Evolutionary conservation across 2,113 vertebrate species (phyloP), one percentile per base, ranked within the genome.

Genomic region (Sorex araneus): DNA sequence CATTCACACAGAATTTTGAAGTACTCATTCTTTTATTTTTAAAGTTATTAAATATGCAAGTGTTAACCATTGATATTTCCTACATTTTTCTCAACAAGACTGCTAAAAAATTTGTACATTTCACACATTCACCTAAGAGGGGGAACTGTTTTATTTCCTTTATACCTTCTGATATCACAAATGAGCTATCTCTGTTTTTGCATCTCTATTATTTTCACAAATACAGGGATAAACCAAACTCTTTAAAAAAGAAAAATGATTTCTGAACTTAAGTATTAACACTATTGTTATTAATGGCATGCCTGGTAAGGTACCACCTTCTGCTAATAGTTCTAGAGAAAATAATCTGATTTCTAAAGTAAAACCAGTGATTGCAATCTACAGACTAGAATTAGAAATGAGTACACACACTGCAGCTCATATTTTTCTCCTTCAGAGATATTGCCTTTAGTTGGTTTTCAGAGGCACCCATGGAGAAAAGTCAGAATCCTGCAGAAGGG

Each of bases 11-110:
- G 47, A 43, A 63, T 94, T 94, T 93, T 90, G 6, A 96, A 94
- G 54, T 19, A 19, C 73, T 95, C 43, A 84, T 89, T 95, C 80
- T 93, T 93, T 13, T 89, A 12, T 94, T 95, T 97, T 88, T 47
- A 96, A 94, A 94, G 94, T 90, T 25, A 82, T 27, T 83, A 25
- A 89, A 69, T 81, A 82, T 78, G 45, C 1, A 15, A 40, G 54
- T 78, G 6, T 34, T 76, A 94, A 84, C 4, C 60, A 84, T 23
- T 84, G 47, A 83, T 92, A 71, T 92, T 93, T 89, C 54, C 43
- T 80, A n/a, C 2, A 50, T 86, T 90, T 87, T 79, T 34, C 66
- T 16, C 90, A 80, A 50, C 47, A 90, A 79, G 10, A 32, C 15
- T 27, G 32, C 50, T 32, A 66, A 8, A 19, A 77, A 32, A 60